A percentile compares a stretch with the other conserved stretches of the same genome.
Conservation (phyloP, 2,113 vertebrate species). For the Lanius collurio region DNA sequence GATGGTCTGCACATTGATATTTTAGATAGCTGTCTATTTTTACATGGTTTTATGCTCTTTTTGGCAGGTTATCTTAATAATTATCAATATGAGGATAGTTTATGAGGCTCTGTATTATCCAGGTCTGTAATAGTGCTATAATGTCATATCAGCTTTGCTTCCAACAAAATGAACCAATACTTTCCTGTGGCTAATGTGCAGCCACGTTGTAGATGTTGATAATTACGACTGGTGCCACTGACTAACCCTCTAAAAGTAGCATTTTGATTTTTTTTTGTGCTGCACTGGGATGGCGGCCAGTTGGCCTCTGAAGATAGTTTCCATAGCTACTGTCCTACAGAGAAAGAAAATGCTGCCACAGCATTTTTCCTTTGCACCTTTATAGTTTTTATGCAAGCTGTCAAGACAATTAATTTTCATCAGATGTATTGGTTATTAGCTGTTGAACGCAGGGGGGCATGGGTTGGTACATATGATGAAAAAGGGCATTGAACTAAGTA, state of each 20-base stretch:
- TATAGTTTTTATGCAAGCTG: conserved; percentile 48
- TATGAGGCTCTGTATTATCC: neutral
- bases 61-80: neutral
- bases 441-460: conserved; percentile 7
- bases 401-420: conserved; percentile 57
- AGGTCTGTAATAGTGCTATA: neutral
- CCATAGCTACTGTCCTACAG: conserved; percentile 74
- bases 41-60: neutral
- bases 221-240: conserved; percentile 35
- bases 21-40: neutral
- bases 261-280: conserved; percentile 59
- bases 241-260: conserved; percentile 31
- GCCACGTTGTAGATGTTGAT: neutral
- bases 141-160: neutral
- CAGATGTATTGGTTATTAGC: conserved; percentile 46
- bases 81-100: neutral
- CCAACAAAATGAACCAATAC: neutral
- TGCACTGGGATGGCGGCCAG: conserved; percentile 63
- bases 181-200: neutral
- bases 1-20: neutral
- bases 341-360: conserved; percentile 67
- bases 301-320: conserved; percentile 75
- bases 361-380: conserved; percentile 59
- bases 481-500: conserved; percentile 11
- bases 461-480: conserved; percentile 18